These are phyloP conservation scores for Halocynthia roretzi DNA, from an alignment of 23 tunicate species.

Conservation along the genomic window DNA sequence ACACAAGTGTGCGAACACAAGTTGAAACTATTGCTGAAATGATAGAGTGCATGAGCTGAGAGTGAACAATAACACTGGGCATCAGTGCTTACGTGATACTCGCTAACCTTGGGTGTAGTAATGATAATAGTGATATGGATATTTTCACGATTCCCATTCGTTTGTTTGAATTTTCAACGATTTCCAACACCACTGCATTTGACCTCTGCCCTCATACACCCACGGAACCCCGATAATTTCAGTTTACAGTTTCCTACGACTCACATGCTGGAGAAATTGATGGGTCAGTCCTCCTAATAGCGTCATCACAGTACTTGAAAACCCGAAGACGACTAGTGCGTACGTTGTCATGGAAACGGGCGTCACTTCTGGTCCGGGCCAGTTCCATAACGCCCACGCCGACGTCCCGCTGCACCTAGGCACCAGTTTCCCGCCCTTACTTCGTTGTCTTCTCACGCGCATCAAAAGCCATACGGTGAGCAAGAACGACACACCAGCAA, in stretches of 20 bases:
- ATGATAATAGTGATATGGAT: no score
- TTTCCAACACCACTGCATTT: no score
- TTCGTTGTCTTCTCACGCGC: conserved; percentile 3
- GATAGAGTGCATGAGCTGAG: no score
- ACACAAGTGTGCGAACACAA: no score
- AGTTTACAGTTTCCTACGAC: neutral
- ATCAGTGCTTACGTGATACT: no score
- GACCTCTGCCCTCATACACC: no score
- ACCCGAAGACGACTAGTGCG: neutral
- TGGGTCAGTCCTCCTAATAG: conserved; percentile 39
- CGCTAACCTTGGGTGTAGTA: no score
- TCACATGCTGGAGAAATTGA: conserved; percentile 47
- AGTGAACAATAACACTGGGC: no score
- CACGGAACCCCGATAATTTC: no score
- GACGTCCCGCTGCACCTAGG: neutral
- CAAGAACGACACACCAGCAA: conserved; percentile 22
- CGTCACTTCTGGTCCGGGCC: conserved; percentile 8
- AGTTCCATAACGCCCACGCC: conserved; percentile 24
- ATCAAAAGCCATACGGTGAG: neutral
- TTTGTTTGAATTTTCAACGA: no score
- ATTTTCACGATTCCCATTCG: no score
- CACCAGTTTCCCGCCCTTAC: neutral
- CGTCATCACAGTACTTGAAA: conserved; percentile 8
- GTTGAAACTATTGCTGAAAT: no score
- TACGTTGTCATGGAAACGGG: conserved; percentile 25